Percentiles rank a stretch among this genome's conserved stretches.
Conservation (phyloP, 2,888 invertebrate species). For the Resseliella maxima region DNA sequence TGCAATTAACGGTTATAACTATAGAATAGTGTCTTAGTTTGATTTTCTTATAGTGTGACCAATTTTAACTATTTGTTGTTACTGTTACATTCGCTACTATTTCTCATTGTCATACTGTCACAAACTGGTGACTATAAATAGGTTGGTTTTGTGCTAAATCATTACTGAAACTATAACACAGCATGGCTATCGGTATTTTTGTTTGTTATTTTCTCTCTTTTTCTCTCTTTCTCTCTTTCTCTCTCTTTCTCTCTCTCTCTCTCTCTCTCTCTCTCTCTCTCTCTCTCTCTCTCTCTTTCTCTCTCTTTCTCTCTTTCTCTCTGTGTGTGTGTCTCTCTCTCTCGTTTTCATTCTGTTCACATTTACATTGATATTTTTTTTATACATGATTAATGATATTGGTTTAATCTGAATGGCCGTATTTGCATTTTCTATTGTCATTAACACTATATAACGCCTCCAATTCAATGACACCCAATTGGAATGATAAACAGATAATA, state of each 20-base stretch:
- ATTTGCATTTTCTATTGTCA: not conserved
- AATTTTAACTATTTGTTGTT: not conserved
- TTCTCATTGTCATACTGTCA: not conserved
- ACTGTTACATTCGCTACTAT: not conserved
- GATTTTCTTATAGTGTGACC: not conserved
- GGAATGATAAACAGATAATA: too few relatives aligned
- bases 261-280: not conserved
- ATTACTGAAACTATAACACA: not conserved
- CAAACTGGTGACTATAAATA: not conserved
- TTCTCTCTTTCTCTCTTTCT: not conserved
- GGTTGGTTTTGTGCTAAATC: not conserved
- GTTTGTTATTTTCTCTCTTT: not conserved
- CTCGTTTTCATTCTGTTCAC: not conserved
- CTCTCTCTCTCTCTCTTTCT: not conserved
- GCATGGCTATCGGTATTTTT: not conserved
- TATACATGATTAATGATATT: not conserved
- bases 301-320: not conserved
- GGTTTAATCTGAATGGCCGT: slow-evolving; percentile 7
- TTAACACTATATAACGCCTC: not conserved
- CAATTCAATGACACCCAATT: not conserved
- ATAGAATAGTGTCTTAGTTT: slow-evolving; percentile 8
- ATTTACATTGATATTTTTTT: not conserved
- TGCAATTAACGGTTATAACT: slow-evolving; percentile 35
- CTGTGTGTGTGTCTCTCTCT: too few relatives aligned
- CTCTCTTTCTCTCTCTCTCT: too few relatives aligned